phyloP scores from a whole-genome alignment of 37 sponge, comb jelly and placozoan species.

The Chondrilla cf. caribensis region DNA sequence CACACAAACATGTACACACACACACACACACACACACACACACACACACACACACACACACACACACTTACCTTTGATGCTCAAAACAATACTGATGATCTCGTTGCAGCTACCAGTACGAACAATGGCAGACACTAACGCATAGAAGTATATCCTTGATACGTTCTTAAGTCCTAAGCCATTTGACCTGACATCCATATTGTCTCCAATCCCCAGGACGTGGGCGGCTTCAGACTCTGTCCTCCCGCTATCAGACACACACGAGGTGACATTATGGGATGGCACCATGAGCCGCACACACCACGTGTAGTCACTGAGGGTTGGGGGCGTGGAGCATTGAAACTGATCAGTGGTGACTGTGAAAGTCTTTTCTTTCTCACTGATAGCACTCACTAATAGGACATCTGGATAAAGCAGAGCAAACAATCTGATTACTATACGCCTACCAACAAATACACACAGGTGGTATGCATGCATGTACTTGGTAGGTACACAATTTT shows the following conservation, averaged over 20 bases:
- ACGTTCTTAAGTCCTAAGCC: neutral
- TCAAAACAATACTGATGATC: neutral
- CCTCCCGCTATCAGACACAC: neutral
- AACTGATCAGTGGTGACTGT: no score
- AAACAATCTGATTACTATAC: no score
- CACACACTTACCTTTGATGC: neutral
- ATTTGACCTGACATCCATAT: neutral
- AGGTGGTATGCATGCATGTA: no score
- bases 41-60: conserved; percentile 10
- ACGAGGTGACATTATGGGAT: no score
- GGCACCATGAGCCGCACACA: no score
- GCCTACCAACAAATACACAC: no score
- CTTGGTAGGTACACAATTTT: no score
- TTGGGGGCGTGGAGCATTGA: no score
- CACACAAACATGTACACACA: neutral
- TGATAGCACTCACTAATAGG: no score
- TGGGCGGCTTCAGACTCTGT: neutral
- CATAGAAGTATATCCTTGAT: neutral
- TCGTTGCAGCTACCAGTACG: neutral
- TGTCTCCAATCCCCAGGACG: neutral
- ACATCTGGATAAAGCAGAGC: no score
- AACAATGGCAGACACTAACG: neutral
- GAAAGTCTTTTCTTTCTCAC: no score
- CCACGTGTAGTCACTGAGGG: no score
- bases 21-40: conserved; percentile 19